phyloP scores from a whole-genome alignment of 2,797 vertebrate genomes.

The Xenentodon cancila region DNA sequence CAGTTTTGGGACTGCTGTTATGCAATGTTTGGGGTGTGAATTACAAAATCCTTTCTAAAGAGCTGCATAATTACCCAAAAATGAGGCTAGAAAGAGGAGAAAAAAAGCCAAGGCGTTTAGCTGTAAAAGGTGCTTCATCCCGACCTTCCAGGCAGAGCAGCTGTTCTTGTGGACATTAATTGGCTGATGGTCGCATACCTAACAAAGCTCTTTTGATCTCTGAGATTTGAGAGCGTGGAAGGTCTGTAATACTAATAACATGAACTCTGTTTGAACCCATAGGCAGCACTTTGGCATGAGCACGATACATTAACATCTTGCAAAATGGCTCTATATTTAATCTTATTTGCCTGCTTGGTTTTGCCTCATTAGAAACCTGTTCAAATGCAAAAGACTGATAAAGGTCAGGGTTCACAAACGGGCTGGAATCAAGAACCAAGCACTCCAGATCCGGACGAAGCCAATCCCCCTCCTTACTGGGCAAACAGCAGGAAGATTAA shows the following conservation, averaged over 20 bases:
- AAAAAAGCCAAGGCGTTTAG: constrained; percentile 11
- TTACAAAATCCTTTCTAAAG: too few species aligned
- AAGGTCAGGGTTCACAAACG: constrained; percentile 49
- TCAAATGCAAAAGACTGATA: constrained; percentile 39
- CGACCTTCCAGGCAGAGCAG: constrained; percentile 42
- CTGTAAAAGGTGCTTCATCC: constrained; percentile 33
- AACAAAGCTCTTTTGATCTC: constrained; percentile 70
- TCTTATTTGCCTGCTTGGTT: constrained; percentile 38
- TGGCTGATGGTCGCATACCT: constrained; percentile 68
- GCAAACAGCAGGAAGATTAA: constrained; percentile 65
- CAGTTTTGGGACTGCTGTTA: too few species aligned
- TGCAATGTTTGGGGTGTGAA: too few species aligned
- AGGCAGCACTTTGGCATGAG: constrained; percentile 21
- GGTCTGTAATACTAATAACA: constrained; percentile 63
- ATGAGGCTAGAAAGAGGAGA: too few species aligned
- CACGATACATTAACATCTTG: constrained; percentile 49
- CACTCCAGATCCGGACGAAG: constrained; percentile 37
- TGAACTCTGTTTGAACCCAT: constrained; percentile 74
- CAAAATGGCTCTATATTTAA: constrained; percentile 54
- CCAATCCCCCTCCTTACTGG: constrained; percentile 53
- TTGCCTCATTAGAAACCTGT: constrained; percentile 32
- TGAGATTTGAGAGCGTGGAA: constrained; percentile 57
- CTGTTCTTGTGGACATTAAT: constrained; percentile 61
- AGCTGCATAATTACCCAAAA: too few species aligned
- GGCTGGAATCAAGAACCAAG: constrained; percentile 39